Conservation (phyloP, 2,888 invertebrate genomes). For the Oxystoma pomonae region DNA sequence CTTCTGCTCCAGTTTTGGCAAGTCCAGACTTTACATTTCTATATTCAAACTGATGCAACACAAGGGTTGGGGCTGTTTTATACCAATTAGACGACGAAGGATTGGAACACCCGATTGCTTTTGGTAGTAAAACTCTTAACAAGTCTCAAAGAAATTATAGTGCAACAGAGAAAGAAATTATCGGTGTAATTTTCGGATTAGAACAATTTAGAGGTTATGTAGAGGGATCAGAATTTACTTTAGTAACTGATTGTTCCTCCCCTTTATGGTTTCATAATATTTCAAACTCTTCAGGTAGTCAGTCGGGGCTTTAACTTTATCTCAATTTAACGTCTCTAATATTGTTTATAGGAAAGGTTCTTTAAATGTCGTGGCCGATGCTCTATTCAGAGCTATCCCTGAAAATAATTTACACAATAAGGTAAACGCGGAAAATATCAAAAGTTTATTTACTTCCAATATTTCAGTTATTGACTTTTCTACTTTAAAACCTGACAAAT, state of each 20-base stretch:
- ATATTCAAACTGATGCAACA: conserved; percentile 30
- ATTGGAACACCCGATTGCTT: conserved; percentile 19
- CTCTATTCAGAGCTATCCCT: neutral
- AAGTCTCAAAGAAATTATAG: conserved; percentile 9
- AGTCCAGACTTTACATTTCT: conserved; percentile 28
- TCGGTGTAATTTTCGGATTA: conserved; percentile 5
- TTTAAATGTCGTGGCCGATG: conserved; percentile 19
- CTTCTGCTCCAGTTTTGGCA: conserved; percentile 26
- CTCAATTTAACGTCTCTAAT: neutral
- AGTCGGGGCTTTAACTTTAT: neutral
- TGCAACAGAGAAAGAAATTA: conserved; percentile 8
- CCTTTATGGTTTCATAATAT: neutral
- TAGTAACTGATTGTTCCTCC: conserved; percentile 10
- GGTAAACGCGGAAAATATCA: neutral
- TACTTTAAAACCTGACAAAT: conserved; percentile 15
- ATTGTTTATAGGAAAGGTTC: neutral
- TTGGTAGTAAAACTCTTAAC: conserved; percentile 11
- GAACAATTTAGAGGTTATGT: conserved; percentile 11
- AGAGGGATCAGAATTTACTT: conserved; percentile 2
- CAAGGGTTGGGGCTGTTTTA: conserved; percentile 32
- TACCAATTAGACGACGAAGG: conserved; percentile 18
- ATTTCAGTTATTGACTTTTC: conserved; percentile 7
- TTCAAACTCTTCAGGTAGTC: neutral
- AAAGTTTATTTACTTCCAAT: neutral
- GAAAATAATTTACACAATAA: neutral